Evolutionary conservation across 2,888 invertebrate genomes (phyloP).

Genomic region (Phengaris alcon): DNA sequence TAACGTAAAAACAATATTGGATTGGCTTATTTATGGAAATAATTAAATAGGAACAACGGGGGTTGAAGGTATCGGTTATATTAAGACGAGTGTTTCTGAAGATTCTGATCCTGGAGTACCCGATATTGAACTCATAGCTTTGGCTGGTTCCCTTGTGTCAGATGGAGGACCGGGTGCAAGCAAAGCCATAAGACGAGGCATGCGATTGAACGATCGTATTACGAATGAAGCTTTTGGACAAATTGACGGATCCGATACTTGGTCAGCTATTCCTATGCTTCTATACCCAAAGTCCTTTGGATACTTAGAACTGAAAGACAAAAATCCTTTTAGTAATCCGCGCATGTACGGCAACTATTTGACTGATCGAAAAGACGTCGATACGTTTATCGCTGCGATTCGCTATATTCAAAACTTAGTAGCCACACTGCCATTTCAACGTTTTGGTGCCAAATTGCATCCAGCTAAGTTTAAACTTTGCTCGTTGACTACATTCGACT

Average conservation of each 20-base stretch:
- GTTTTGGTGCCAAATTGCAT: slow-evolving; percentile 74
- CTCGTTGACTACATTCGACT: slow-evolving; percentile 64
- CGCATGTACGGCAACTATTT: slow-evolving; percentile 90
- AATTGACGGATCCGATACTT: slow-evolving; percentile 78
- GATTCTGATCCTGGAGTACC: slow-evolving; percentile 80
- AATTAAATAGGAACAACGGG: slow-evolving; percentile 78
- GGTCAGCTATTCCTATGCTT: slow-evolving; percentile 83
- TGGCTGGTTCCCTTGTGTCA: slow-evolving; percentile 81
- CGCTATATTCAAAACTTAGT: slow-evolving; percentile 81
- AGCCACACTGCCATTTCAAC: slow-evolving; percentile 79
- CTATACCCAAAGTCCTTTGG: slow-evolving; percentile 88
- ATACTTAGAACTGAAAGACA: slow-evolving; percentile 82
- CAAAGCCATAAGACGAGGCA: slow-evolving; percentile 69
- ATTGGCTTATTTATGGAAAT: slow-evolving; percentile 64
- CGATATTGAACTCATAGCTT: slow-evolving; percentile 82
- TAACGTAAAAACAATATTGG: slow-evolving; percentile 42
- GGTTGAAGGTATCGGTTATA: slow-evolving; percentile 83
- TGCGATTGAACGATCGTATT: slow-evolving; percentile 77
- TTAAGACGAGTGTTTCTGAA: slow-evolving; percentile 78
- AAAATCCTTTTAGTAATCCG: slow-evolving; percentile 86
- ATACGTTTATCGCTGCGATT: slow-evolving; percentile 80
- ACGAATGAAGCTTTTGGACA: slow-evolving; percentile 78
- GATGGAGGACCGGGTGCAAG: slow-evolving; percentile 74
- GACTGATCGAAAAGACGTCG: slow-evolving; percentile 79
- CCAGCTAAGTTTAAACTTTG: slow-evolving; percentile 78